phyloP scores from a whole-genome alignment of 2,113 vertebrate genomes.

The Madoqua kirkii region DNA sequence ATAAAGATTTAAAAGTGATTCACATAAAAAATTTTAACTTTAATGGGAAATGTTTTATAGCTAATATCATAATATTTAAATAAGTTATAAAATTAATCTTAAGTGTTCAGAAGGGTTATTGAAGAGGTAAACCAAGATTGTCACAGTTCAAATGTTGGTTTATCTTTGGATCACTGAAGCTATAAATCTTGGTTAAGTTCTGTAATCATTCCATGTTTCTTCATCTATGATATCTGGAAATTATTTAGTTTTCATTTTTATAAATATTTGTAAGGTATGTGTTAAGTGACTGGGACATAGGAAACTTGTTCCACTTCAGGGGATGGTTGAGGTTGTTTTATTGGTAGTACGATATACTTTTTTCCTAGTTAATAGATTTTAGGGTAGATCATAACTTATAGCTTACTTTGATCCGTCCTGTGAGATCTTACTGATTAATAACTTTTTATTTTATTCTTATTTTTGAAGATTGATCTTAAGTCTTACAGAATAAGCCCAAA shows the following conservation, averaged over 20 bases:
- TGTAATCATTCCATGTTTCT: background rate
- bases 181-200: background rate
- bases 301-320: background rate
- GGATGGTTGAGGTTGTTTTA: background rate
- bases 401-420: background rate
- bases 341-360: background rate
- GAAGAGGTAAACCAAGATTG: background rate
- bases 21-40: background rate
- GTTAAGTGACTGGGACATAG: background rate
- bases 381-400: background rate
- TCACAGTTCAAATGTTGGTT: constrained; percentile 7
- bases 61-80: background rate
- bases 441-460: background rate
- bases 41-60: background rate
- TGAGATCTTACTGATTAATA: background rate
- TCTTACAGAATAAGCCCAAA: background rate
- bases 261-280: background rate
- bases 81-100: background rate
- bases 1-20: background rate
- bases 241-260: background rate
- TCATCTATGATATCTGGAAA: background rate
- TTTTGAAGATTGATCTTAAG: background rate
- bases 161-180: background rate
- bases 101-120: background rate
- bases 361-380: background rate